Evolutionary conservation across 2,797 vertebrate species (phyloP).

Genomic region (Crenichthys baileyi): DNA sequence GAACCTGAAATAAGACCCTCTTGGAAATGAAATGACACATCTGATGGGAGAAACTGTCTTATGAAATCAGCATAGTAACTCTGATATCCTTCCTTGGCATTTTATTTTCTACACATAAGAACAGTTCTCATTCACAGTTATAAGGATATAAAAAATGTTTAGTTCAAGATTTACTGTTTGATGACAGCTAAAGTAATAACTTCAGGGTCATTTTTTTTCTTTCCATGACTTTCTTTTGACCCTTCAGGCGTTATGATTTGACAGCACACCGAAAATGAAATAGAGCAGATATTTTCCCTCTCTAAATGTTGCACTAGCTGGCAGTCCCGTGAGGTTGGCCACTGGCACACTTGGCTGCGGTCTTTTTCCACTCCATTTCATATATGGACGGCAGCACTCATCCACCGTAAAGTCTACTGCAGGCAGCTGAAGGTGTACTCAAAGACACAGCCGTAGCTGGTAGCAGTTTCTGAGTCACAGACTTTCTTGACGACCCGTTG

Average conservation of each 20-base stretch:
- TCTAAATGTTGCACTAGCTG: background rate
- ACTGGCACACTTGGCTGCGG: background rate
- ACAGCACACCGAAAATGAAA: background rate
- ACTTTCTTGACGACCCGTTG: background rate
- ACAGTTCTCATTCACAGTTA: background rate
- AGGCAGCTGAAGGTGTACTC: conserved; percentile 3
- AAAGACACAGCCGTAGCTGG: background rate
- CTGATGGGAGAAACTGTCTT: background rate
- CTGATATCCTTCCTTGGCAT: background rate
- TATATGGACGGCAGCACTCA: background rate
- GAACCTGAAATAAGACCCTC: background rate
- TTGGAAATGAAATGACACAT: background rate
- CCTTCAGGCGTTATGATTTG: conserved; percentile 3
- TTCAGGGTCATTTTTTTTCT: background rate
- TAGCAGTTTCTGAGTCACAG: background rate
- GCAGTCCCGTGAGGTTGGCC: background rate
- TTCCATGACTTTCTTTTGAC: background rate
- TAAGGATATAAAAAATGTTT: background rate
- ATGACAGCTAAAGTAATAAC: background rate
- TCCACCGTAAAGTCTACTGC: background rate
- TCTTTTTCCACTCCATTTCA: background rate
- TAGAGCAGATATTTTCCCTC: background rate
- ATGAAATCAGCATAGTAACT: background rate
- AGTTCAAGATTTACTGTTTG: background rate
- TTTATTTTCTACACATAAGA: conserved; percentile 2